Evolutionary conservation across 1,140 invertebrate genomes (phyloP).

Genomic region (Mylabris phalerata): DNA sequence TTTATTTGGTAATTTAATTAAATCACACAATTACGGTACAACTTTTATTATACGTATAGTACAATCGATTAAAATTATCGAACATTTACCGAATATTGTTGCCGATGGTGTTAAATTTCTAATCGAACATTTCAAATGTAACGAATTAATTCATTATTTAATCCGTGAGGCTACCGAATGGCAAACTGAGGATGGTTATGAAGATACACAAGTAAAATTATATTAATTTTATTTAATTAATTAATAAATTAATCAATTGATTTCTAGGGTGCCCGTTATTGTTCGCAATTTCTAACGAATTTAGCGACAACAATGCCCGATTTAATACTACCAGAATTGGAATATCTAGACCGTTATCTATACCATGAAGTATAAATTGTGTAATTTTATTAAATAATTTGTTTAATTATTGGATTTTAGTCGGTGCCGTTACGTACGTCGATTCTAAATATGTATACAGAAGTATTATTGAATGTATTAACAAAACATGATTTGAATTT

Average conservation of each 20-base stretch:
- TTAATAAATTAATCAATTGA: constrained; percentile 3
- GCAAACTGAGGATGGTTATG: constrained; percentile 46
- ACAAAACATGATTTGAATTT: constrained; percentile 52
- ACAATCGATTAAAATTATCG: constrained; percentile 59
- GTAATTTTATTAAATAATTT: neutral
- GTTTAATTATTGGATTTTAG: constrained; percentile 42
- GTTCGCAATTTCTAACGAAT: constrained; percentile 56
- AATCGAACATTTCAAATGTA: constrained; percentile 49
- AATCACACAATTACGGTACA: constrained; percentile 57
- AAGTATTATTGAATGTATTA: constrained; percentile 53
- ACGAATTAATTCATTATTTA: constrained; percentile 55
- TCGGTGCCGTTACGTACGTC: constrained; percentile 62
- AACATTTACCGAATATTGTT: constrained; percentile 53
- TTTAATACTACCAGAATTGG: constrained; percentile 49
- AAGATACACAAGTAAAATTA: constrained; percentile 33
- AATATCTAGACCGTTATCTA: constrained; percentile 33
- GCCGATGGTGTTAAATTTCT: constrained; percentile 54
- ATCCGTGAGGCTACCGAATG: constrained; percentile 58
- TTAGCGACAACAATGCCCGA: constrained; percentile 53
- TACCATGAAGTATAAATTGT: constrained; percentile 25
- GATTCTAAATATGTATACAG: constrained; percentile 58
- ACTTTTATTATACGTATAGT: constrained; percentile 52
- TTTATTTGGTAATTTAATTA: constrained; percentile 56
- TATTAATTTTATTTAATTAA: constrained; percentile 1
- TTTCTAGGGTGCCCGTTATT: constrained; percentile 48